Percentiles rank a stretch among this genome's conserved stretches.
These are phyloP conservation scores for Oreochromis mossambicus DNA, from an alignment of 2,797 vertebrate genomes.

Conservation along the genomic window DNA sequence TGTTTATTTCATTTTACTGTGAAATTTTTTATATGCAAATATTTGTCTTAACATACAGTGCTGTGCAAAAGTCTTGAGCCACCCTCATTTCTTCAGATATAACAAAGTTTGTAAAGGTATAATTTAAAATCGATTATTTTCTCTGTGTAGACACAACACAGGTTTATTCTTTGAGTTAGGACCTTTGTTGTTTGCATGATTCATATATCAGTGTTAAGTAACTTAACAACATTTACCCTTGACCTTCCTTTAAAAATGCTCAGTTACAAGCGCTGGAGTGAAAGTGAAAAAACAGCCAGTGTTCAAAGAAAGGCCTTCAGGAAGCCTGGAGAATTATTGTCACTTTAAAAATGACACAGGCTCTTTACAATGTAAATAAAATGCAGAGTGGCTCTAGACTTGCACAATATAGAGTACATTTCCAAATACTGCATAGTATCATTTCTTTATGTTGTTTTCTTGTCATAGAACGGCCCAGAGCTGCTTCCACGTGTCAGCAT, in stretches of 20 bases:
- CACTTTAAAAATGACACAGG: not conserved
- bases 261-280: not conserved
- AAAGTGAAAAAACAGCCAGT: not conserved
- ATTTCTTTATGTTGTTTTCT: not conserved
- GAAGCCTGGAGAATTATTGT: not conserved
- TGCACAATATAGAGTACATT: not conserved
- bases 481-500: conserved; percentile 91
- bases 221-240: not conserved
- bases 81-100: not conserved
- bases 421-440: not conserved
- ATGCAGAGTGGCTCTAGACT: not conserved
- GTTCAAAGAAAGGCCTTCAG: not conserved
- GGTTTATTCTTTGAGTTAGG: not conserved
- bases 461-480: conserved; percentile 87
- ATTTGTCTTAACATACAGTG: not conserved
- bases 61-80: not conserved
- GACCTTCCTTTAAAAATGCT: not conserved
- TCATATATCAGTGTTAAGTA: not conserved
- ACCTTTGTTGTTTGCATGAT: not conserved
- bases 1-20: not conserved
- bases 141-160: not conserved
- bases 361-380: not conserved
- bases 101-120: accelerated
- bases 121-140: not conserved
- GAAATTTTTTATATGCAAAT: accelerated